phyloP scores from a whole-genome alignment of 2,797 vertebrate species.

The Characodon lateralis region DNA sequence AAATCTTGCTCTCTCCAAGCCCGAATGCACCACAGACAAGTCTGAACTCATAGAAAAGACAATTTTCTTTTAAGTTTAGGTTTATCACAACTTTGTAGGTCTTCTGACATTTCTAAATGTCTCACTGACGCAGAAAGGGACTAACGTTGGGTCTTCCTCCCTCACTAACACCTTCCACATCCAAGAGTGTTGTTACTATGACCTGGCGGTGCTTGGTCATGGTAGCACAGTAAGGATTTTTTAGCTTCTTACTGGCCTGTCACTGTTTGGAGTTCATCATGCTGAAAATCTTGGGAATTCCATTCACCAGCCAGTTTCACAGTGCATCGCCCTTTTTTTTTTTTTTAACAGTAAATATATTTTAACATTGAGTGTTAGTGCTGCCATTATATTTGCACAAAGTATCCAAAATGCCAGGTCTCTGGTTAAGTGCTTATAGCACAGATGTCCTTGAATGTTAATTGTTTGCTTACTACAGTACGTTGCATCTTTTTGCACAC shows the following conservation, averaged over 20 bases:
- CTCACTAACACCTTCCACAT: neutral
- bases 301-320: too few relatives aligned
- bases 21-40: neutral
- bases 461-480: neutral
- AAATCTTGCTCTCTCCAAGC: neutral
- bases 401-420: neutral
- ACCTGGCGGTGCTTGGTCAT: neutral
- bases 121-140: neutral
- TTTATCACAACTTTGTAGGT: too few relatives aligned
- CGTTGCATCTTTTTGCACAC: neutral
- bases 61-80: neutral
- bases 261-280: neutral
- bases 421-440: neutral
- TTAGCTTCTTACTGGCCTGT: neutral
- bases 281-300: too few relatives aligned
- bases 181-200: neutral
- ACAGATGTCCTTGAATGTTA: neutral
- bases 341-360: neutral
- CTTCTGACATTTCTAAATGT: too few relatives aligned
- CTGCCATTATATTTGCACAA: neutral
- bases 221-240: neutral
- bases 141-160: neutral
- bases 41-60: neutral
- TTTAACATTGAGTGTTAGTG: neutral
- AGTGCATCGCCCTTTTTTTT: too few relatives aligned